These are phyloP conservation scores for Nomada goodeniana DNA, from an alignment of 2,888 invertebrate species.

Conservation along the genomic window DNA sequence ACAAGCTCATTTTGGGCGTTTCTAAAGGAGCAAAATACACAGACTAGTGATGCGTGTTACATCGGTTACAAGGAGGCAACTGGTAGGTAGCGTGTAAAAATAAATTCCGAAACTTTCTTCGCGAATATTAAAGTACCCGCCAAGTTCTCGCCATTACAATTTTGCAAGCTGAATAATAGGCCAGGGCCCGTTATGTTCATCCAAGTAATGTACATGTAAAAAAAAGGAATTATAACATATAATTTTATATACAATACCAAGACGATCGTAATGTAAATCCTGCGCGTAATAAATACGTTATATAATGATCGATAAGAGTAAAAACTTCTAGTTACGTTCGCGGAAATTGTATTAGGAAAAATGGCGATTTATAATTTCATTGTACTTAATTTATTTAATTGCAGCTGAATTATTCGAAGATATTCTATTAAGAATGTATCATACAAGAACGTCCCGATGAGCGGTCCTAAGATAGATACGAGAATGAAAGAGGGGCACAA, in stretches of 20 bases:
- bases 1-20: slow-evolving; percentile 7
- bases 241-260: too few relatives aligned
- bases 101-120: slow-evolving; percentile 46
- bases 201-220: slow-evolving; percentile 9
- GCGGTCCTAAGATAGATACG: slow-evolving; percentile 4
- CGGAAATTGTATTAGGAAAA: neutral
- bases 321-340: neutral
- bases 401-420: neutral
- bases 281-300: slow-evolving; percentile 16
- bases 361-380: fast-evolving
- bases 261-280: neutral
- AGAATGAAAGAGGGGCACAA: neutral
- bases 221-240: too few relatives aligned
- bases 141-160: slow-evolving; percentile 75
- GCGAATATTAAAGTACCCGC: slow-evolving; percentile 31
- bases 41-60: neutral
- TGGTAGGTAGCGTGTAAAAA: slow-evolving; percentile 43
- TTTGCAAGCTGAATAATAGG: slow-evolving; percentile 77
- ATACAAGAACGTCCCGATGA: neutral
- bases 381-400: too few relatives aligned
- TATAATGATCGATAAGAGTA: slow-evolving; percentile 31
- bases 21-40: slow-evolving; percentile 28
- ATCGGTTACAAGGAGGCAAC: neutral
- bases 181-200: slow-evolving; percentile 70
- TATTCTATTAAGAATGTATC: neutral